phyloP scores from a whole-genome alignment of 2,888 invertebrate species.

The Sylvicola cinctus region DNA sequence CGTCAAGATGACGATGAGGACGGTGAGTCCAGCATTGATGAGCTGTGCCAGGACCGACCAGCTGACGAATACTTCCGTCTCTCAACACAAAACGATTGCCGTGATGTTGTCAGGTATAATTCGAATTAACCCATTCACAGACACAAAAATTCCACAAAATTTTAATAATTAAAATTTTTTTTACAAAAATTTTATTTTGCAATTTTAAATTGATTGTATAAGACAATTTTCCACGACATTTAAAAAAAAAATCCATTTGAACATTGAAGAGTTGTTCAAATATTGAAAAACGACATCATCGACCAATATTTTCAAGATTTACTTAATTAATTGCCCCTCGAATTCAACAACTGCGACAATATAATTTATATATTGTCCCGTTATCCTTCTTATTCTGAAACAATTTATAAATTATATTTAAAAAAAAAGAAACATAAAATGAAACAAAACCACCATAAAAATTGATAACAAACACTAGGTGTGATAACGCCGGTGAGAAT shows the following conservation, averaged over 20 bases:
- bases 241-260: background rate
- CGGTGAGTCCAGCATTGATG: conserved; percentile 50
- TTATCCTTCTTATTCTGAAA: no score
- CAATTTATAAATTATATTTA: no score
- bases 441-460: conserved; percentile 1
- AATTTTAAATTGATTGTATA: conserved; percentile 1
- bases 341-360: no score
- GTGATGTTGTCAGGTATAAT: conserved; percentile 77
- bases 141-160: no score
- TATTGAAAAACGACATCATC: background rate
- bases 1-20: conserved; percentile 49
- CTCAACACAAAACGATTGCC: conserved; percentile 65
- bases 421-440: conserved; percentile 1
- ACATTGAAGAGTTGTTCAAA: background rate
- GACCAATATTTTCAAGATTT: background rate
- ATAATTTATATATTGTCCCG: no score
- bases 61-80: conserved; percentile 84
- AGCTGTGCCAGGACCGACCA: conserved; percentile 70
- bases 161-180: conserved; percentile 3
- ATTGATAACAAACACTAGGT: conserved; percentile 36
- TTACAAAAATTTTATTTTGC: conserved; percentile 1
- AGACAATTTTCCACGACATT: background rate
- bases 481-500: conserved; percentile 77
- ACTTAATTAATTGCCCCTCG: no score
- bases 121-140: background rate